Evolutionary conservation across 2,113 vertebrate genomes (phyloP).

Genomic region (Raja brachyura): DNA sequence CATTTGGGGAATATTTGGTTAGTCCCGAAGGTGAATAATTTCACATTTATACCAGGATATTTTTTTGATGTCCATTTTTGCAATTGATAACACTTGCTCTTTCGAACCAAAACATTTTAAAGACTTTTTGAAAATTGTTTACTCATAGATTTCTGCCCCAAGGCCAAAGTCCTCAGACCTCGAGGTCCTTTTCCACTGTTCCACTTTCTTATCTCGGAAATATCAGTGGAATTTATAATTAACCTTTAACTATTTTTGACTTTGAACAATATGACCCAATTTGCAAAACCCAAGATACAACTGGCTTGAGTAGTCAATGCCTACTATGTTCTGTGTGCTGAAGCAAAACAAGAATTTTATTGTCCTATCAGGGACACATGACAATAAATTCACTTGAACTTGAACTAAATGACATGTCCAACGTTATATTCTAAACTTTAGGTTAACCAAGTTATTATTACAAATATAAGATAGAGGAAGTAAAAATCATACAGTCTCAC

Average conservation of each 20-base stretch:
- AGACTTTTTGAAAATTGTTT: not conserved
- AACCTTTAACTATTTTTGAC: not conserved
- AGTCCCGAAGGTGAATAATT: not conserved
- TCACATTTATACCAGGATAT: not conserved
- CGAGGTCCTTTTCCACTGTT: no score
- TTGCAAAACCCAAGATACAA: not conserved
- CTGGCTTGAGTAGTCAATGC: no score
- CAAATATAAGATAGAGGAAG: not conserved
- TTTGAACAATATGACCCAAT: not conserved
- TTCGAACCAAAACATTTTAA: not conserved
- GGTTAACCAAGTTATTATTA: not conserved
- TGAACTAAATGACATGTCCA: not conserved
- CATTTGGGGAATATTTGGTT: no score
- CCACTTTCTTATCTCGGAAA: not conserved
- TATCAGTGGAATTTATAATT: not conserved
- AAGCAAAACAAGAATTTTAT: no score
- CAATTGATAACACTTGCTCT: not conserved
- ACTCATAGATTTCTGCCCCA: not conserved
- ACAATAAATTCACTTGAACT: no score
- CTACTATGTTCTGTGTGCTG: no score
- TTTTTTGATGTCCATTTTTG: not conserved
- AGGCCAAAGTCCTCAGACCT: not conserved
- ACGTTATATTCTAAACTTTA: not conserved
- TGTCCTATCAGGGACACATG: no score
- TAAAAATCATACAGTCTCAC: no score